These are phyloP conservation scores for Uloborus diversus DNA, from an alignment of 1,140 invertebrate species.

Conservation along the genomic window DNA sequence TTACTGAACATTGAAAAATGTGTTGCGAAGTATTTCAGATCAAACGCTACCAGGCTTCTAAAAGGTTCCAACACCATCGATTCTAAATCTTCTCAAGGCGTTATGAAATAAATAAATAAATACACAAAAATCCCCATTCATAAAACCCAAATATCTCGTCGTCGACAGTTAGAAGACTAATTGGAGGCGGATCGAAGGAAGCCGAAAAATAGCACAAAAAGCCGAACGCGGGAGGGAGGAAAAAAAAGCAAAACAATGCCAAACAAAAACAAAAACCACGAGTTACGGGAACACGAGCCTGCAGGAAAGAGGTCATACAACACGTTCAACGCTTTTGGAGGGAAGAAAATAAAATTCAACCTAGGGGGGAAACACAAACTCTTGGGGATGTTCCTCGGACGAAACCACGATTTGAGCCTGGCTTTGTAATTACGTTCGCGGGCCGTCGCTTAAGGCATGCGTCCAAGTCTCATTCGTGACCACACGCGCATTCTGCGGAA, in stretches of 20 bases:
- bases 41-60: no score
- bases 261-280: no score
- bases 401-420: constrained; percentile 8
- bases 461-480: neutral
- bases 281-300: no score
- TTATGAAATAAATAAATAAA: no score
- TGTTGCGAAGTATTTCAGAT: no score
- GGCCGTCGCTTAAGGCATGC: constrained; percentile 8
- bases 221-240: neutral
- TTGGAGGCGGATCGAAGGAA: neutral
- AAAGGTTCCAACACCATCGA: no score
- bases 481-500: neutral
- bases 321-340: neutral
- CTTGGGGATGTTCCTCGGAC: neutral
- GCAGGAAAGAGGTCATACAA: constrained; percentile 3
- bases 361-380: neutral
- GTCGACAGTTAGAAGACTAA: constrained; percentile 2
- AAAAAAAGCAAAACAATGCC: neutral
- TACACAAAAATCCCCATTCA: neutral
- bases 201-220: neutral
- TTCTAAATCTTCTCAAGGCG: no score
- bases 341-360: no score
- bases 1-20: no score
- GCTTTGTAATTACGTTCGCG: constrained; percentile 6
- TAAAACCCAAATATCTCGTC: neutral